These are phyloP conservation scores for Sisor rabdophorus DNA, from an alignment of 2,113 vertebrate species.

Conservation along the genomic window DNA sequence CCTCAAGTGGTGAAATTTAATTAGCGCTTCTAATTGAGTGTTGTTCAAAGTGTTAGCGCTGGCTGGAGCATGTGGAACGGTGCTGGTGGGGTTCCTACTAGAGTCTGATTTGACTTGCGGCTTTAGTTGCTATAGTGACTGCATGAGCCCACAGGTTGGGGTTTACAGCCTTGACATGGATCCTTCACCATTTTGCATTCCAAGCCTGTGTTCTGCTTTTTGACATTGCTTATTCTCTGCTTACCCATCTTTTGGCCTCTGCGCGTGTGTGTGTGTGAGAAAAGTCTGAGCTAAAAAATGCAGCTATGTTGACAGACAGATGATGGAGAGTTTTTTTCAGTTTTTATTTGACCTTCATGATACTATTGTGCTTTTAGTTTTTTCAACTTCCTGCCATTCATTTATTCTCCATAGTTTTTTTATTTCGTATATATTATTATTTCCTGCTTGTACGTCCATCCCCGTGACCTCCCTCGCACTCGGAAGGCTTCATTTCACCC, in stretches of 20 bases:
- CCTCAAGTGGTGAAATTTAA: neutral
- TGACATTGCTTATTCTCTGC: neutral
- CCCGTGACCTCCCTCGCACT: conserved; percentile 7
- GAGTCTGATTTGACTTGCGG: conserved; percentile 22
- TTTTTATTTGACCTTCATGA: neutral
- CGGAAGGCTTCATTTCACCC: neutral
- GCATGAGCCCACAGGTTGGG: conserved; percentile 21
- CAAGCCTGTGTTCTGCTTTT: conserved; percentile 5
- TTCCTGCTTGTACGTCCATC: neutral
- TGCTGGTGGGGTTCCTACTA: neutral
- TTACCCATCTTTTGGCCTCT: neutral
- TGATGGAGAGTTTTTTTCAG: neutral
- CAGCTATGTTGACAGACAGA: no score
- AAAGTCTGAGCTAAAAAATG: neutral
- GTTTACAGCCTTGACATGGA: conserved; percentile 39
- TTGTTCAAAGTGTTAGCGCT: neutral
- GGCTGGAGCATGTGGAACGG: neutral
- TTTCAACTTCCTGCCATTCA: neutral
- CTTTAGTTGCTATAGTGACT: conserved; percentile 45
- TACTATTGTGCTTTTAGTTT: neutral
- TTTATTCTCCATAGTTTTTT: neutral
- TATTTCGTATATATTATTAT: neutral
- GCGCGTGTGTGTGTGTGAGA: neutral
- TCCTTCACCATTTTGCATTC: conserved; percentile 2
- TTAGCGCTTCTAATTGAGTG: neutral